A percentile compares a stretch with the other conserved stretches of the same genome.
phyloP scores from a whole-genome alignment of 2,113 vertebrate species.

The Erythrocercus mccallii region DNA sequence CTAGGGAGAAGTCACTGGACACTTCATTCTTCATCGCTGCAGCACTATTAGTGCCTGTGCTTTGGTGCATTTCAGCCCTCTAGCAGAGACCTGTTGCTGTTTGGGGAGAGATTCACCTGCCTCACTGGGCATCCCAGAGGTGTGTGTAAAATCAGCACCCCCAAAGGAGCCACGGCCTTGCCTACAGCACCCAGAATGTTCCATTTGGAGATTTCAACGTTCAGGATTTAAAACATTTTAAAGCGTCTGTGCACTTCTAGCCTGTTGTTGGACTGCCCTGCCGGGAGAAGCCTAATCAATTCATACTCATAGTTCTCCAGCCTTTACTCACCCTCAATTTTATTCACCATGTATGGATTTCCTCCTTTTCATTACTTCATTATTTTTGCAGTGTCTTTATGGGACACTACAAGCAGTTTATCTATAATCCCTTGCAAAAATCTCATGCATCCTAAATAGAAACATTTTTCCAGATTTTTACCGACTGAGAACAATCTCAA shows the following conservation, averaged over 20 bases:
- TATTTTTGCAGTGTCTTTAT: neutral
- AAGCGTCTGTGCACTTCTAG: neutral
- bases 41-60: neutral
- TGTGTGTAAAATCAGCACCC: accelerated
- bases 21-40: no score
- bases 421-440: neutral
- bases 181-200: neutral
- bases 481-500: neutral
- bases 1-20: neutral
- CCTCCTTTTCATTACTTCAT: neutral
- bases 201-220: accelerated
- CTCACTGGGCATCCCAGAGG: neutral
- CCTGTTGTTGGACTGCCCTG: neutral
- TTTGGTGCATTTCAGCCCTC: neutral
- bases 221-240: neutral
- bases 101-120: neutral
- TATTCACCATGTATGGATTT: neutral
- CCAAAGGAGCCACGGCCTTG: neutral
- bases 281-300: neutral
- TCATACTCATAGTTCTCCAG: neutral
- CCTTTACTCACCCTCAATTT: neutral
- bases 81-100: neutral
- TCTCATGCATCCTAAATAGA: neutral
- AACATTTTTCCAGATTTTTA: neutral
- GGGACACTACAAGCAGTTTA: neutral